These are phyloP conservation scores for Ochropacha duplaris DNA, from an alignment of 2,888 invertebrate genomes.

Conservation along the genomic window DNA sequence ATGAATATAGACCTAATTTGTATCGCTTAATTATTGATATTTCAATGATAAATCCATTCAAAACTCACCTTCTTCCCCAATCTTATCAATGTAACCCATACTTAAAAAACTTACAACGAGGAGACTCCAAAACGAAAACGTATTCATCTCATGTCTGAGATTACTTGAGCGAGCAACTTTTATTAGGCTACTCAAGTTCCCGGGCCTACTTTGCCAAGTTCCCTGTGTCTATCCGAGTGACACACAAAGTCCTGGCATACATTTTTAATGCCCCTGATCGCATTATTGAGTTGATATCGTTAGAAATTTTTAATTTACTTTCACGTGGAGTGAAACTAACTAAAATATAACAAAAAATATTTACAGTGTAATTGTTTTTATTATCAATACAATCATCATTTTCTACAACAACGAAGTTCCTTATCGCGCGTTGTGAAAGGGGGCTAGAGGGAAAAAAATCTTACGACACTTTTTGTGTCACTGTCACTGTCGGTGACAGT, in stretches of 20 bases:
- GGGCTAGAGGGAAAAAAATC: too few species aligned
- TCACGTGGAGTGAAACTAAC: not conserved
- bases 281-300: constrained; percentile 23
- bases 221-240: not conserved
- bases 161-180: constrained; percentile 32
- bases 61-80: too few species aligned
- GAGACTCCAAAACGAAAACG: not conserved
- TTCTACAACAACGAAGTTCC: too few species aligned
- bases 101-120: not conserved
- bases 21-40: too few species aligned
- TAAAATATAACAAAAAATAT: not conserved
- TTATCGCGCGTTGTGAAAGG: too few species aligned
- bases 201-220: constrained; percentile 26
- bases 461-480: too few species aligned
- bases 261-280: constrained; percentile 44
- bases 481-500: too few species aligned
- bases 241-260: constrained; percentile 39
- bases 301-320: not conserved
- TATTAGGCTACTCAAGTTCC: constrained; percentile 31
- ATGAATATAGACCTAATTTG: too few species aligned
- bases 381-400: too few species aligned
- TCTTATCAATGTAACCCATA: not conserved
- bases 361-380: too few species aligned
- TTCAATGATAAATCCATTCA: too few species aligned
- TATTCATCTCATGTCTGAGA: constrained; percentile 35